Evolutionary conservation across 2,113 vertebrate species (phyloP), one percentile per base, ranked within the genome.

Genomic region (Pycnonotus jocosus): DNA sequence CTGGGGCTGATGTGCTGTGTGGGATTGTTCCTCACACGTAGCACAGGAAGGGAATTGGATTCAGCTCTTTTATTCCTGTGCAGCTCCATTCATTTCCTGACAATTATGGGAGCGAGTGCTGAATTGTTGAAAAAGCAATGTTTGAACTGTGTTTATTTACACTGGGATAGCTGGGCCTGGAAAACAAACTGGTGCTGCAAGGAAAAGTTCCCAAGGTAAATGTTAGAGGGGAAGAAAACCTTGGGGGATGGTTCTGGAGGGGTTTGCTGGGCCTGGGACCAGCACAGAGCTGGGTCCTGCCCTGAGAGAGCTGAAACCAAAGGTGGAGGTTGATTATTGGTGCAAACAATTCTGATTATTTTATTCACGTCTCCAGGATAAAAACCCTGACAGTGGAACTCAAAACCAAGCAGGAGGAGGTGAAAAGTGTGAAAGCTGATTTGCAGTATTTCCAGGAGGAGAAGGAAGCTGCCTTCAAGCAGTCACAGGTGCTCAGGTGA

Each of bases 401-500:
- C 57, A 96, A 98, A 93, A 96, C 7, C 92, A 98, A 97, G n/a
- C 97, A 97, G 88, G 92, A 94, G 70, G 96, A 97, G 82, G 64
- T 98, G 90, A 96, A 97, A 51, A 95, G 40, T 35, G 27, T 96
- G 72, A 96, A 95, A 84, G 92, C 96, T 61, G 96, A 97, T 33
- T 81, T 98, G 91, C 92, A 53, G 64, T 95, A 96, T 90, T 92
- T 97, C 60, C 94, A 98, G 64, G 85, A 81, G 48, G 95, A 98
- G 54, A 97, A 99, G 86, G 96, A 97, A 58, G 89, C 95, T 88
- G 97, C 98, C 81, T 93, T 90, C 17, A 96, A 91, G 58, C 96
- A 96, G 51, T 92, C 96, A 15, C 95, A 98, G 74, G 73, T 84
- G 61, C 97, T 98, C 88, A 98, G 98, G 99, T 99, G 95, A 98